Conservation (phyloP, 1,140 invertebrate species). For the Grapholita molesta region DNA sequence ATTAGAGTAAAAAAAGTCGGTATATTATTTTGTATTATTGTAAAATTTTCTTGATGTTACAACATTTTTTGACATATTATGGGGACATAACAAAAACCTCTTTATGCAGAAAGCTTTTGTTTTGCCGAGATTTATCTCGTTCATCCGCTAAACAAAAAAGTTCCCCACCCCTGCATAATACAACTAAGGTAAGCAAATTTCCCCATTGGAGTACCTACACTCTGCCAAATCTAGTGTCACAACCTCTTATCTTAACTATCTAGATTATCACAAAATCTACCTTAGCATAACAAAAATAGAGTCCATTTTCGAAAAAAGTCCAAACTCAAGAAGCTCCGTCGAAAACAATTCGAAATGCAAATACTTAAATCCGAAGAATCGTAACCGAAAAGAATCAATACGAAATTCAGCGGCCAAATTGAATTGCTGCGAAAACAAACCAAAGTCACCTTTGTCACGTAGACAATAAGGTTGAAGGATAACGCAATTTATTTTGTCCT, state of each 20-base stretch:
- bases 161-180: conserved; percentile 36
- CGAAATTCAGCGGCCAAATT: conserved; percentile 43
- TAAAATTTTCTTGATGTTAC: no score
- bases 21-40: no score
- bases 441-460: conserved; percentile 28
- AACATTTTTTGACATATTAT: no score
- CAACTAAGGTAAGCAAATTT: conserved; percentile 54
- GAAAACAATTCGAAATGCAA: conserved; percentile 30
- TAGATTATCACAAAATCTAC: background rate
- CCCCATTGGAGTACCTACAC: conserved; percentile 48
- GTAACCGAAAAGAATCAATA: conserved; percentile 45
- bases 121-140: background rate
- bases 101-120: background rate
- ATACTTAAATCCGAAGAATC: conserved; percentile 40
- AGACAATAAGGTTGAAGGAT: conserved; percentile 20
- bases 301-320: background rate
- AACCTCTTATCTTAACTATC: background rate
- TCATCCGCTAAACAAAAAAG: conserved; percentile 10
- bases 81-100: background rate
- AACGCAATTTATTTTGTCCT: conserved; percentile 17
- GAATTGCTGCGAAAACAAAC: conserved; percentile 26
- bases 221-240: conserved; percentile 28
- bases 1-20: no score
- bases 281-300: background rate
- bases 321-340: background rate